Evolutionary conservation across 2,888 invertebrate genomes (phyloP).

Genomic region (Argyresthia albistria): DNA sequence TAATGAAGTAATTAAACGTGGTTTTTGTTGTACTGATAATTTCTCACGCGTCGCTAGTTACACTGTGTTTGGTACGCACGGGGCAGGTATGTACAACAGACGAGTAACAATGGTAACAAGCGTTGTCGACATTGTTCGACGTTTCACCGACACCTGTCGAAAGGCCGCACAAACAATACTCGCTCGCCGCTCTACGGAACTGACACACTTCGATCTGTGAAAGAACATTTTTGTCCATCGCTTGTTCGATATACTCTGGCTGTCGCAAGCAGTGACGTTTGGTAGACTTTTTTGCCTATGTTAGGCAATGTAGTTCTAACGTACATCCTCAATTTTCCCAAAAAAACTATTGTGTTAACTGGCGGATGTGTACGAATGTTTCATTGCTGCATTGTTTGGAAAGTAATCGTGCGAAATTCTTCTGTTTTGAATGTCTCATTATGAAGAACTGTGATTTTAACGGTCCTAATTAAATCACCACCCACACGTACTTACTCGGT

Average conservation of each 20-base stretch:
- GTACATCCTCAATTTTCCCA: conserved; percentile 33
- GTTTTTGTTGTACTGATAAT: conserved; percentile 3
- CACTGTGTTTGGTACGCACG: neutral
- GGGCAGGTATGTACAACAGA: neutral
- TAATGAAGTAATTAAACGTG: neutral
- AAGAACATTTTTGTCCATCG: conserved; percentile 1
- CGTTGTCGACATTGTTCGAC: conserved; percentile 6
- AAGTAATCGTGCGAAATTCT: conserved; percentile 58
- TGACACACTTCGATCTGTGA: conserved; percentile 15
- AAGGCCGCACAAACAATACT: conserved; percentile 14
- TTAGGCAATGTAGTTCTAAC: conserved; percentile 1
- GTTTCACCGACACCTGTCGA: conserved; percentile 15
- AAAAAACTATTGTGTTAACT: conserved; percentile 47
- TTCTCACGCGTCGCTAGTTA: conserved; percentile 7
- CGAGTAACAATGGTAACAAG: neutral
- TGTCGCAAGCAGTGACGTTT: neutral
- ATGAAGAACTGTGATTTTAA: conserved; percentile 12
- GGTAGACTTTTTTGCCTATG: neutral
- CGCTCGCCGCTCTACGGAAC: conserved; percentile 13
- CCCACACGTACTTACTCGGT: conserved; percentile 5
- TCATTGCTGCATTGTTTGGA: conserved; percentile 62
- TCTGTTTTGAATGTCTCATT: conserved; percentile 23
- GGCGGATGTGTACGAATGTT: conserved; percentile 52
- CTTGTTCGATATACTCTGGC: neutral
- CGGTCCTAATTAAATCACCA: conserved; percentile 10